Percentiles rank a stretch among this genome's conserved stretches.
Evolutionary conservation across 92 coral and sea anemone species (phyloP).

Genomic region (Montipora capitata): DNA sequence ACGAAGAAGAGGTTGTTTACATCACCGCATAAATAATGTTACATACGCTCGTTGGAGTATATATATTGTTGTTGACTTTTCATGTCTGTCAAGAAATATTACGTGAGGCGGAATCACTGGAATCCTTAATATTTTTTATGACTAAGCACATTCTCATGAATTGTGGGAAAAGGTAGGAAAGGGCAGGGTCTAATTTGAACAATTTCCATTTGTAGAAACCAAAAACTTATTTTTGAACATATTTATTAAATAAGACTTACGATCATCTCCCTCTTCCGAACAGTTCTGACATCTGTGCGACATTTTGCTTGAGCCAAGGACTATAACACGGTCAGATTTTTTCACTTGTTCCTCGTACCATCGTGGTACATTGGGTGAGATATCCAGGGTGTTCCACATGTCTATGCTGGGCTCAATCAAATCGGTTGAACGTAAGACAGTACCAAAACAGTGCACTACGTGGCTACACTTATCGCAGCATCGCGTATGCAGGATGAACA

Average conservation of each 20-base stretch:
- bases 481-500: constrained; percentile 81
- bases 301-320: constrained; percentile 71
- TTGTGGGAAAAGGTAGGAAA: too few species aligned
- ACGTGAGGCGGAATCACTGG: too few species aligned
- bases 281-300: constrained; percentile 33
- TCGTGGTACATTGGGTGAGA: constrained; percentile 72
- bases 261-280: constrained; percentile 65
- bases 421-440: constrained; percentile 74
- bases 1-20: too few species aligned
- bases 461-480: constrained; percentile 88
- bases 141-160: too few species aligned
- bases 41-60: too few species aligned
- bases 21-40: too few species aligned
- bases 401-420: constrained; percentile 76
- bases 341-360: constrained; percentile 84
- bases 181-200: too few species aligned
- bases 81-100: too few species aligned
- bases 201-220: too few species aligned
- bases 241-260: constrained; percentile 40
- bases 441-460: constrained; percentile 81
- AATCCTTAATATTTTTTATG: too few species aligned
- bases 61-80: too few species aligned
- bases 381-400: constrained; percentile 76
- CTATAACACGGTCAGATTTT: constrained; percentile 75
- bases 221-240: not conserved